phyloP scores from a whole-genome alignment of 2,888 invertebrate species.

The Protula sp. region DNA sequence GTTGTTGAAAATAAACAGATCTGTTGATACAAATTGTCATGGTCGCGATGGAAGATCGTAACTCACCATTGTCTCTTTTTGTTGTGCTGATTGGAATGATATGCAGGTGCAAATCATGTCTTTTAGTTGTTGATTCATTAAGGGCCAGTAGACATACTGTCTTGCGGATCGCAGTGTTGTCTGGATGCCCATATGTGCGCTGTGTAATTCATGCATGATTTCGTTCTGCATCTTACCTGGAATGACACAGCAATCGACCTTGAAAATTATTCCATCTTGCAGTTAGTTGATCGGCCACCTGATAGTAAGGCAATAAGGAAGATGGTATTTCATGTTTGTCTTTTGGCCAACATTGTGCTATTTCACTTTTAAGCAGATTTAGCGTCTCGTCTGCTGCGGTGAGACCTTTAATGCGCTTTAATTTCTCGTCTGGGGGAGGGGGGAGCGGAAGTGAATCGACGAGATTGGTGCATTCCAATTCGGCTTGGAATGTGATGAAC shows the following conservation, averaged over 20 bases:
- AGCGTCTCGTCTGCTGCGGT: background rate
- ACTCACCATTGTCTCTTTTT: constrained; percentile 5
- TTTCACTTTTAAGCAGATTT: background rate
- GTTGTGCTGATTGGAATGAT: constrained; percentile 19
- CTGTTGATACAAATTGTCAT: constrained; percentile 2
- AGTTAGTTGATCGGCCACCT: constrained; percentile 19
- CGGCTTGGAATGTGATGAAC: background rate
- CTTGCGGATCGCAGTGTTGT: no score
- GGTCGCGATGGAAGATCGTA: constrained; percentile 3
- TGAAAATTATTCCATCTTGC: constrained; percentile 19
- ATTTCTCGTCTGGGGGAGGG: background rate
- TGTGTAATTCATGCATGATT: constrained; percentile 1
- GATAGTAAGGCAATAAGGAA: constrained; percentile 15
- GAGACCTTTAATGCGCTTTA: background rate
- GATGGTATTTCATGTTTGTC: background rate
- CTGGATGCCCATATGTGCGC: constrained; percentile 4
- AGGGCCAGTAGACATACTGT: no score
- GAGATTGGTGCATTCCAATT: background rate
- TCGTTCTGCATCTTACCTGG: constrained; percentile 6
- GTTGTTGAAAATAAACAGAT: background rate
- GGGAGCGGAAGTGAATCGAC: background rate
- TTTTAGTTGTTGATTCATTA: background rate
- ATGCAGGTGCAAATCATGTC: constrained; percentile 3
- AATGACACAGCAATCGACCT: constrained; percentile 13
- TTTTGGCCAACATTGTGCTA: background rate